Percentiles rank a stretch among this genome's conserved stretches.
Evolutionary conservation across 2,797 vertebrate species (phyloP).

Genomic region (Amblyopsis hoosieri): DNA sequence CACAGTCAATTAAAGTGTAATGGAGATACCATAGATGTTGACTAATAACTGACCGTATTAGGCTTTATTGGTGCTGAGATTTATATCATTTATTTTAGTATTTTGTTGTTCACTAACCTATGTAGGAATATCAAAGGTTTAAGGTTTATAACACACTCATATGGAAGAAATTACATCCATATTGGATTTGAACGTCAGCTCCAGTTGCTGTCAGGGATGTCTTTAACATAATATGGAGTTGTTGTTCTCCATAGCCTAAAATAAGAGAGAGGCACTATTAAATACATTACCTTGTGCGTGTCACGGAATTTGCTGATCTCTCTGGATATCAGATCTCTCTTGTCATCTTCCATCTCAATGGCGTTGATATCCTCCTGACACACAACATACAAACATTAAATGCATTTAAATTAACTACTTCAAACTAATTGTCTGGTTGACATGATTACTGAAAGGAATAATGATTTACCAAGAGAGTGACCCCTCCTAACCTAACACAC

Average conservation of each 20-base stretch:
- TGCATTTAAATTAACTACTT: conserved; percentile 32
- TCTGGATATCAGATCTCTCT: conserved; percentile 99
- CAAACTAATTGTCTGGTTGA: neutral
- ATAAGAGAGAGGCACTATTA: conserved; percentile 36
- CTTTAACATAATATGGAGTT: conserved; percentile 33
- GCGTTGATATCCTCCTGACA: conserved; percentile 97
- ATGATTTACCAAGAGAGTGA: too few relatives aligned
- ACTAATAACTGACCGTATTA: conserved; percentile 14
- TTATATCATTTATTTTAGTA: neutral
- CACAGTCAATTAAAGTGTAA: conserved; percentile 32
- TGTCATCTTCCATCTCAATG: conserved; percentile 99
- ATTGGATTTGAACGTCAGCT: conserved; percentile 28
- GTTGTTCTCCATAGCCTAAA: conserved; percentile 47
- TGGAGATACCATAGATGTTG: conserved; percentile 26
- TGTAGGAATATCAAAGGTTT: conserved; percentile 19
- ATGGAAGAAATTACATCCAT: conserved; percentile 20
- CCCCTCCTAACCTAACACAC: too few relatives aligned
- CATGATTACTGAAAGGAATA: too few relatives aligned
- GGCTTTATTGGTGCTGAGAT: conserved; percentile 1
- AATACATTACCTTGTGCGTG: conserved; percentile 97
- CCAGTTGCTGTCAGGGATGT: conserved; percentile 36
- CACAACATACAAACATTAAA: conserved; percentile 44
- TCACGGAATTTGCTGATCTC: conserved; percentile 99
- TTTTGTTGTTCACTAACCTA: conserved; percentile 14
- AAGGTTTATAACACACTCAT: conserved; percentile 15